Conservation (phyloP, 2,797 vertebrate genomes). For the Cirrhinus molitorella region DNA sequence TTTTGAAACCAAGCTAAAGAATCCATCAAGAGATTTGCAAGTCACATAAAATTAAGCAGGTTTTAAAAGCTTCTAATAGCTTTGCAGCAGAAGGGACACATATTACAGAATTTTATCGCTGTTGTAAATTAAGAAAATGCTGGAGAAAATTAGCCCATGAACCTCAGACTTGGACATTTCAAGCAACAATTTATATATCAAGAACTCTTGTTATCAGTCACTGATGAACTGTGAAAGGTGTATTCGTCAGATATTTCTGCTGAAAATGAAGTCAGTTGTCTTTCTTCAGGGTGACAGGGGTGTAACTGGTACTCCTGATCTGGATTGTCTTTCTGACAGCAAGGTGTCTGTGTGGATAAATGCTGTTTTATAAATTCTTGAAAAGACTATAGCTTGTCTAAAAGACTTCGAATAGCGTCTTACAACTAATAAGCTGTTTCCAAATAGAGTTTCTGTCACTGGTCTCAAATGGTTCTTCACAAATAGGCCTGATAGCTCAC, state of each 20-base stretch:
- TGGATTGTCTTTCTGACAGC: slow-evolving; percentile 44
- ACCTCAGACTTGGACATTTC: neutral
- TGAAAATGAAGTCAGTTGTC: slow-evolving; percentile 9
- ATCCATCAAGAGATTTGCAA: neutral
- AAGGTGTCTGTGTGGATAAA: slow-evolving; percentile 50
- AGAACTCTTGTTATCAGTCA: neutral
- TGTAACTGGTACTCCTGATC: slow-evolving; percentile 44
- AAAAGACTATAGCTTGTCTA: neutral
- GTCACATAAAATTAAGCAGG: slow-evolving; percentile 7
- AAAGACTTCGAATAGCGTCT: slow-evolving; percentile 57
- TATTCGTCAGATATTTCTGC: neutral
- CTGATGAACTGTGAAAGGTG: neutral
- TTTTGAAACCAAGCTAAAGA: neutral
- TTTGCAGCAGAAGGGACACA: neutral
- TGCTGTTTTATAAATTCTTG: slow-evolving; percentile 21
- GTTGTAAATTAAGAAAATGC: neutral
- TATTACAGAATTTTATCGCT: neutral
- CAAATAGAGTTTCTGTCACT: slow-evolving; percentile 65
- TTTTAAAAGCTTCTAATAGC: slow-evolving; percentile 9
- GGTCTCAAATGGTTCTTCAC: slow-evolving; percentile 64
- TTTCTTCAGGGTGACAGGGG: slow-evolving; percentile 54
- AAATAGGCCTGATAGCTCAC: slow-evolving; percentile 61
- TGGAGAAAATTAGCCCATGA: slow-evolving; percentile 5
- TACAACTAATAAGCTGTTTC: slow-evolving; percentile 64
- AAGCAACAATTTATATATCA: neutral